These are phyloP conservation scores for Polyploca ridens DNA, from an alignment of 2,888 invertebrate species.

Conservation along the genomic window DNA sequence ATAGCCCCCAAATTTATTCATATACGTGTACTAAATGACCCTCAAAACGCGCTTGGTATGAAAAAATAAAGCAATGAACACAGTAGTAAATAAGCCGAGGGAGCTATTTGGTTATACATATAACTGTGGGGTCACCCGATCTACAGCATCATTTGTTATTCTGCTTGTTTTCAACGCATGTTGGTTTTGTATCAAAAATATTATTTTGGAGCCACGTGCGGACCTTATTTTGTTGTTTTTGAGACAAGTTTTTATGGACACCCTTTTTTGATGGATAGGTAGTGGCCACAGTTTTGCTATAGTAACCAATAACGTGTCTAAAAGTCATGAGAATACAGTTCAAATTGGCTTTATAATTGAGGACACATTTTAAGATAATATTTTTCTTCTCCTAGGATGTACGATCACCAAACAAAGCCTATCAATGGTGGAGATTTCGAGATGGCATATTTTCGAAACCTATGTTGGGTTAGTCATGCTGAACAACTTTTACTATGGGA, in stretches of 20 bases:
- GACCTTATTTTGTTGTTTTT: not conserved
- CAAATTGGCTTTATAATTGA: no score
- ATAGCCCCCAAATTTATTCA: slow-evolving; percentile 10
- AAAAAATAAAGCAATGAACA: slow-evolving; percentile 28
- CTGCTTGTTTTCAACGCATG: slow-evolving; percentile 24
- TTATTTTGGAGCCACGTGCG: not conserved
- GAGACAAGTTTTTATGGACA: not conserved
- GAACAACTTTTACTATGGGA: no score
- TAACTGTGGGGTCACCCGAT: slow-evolving; percentile 6
- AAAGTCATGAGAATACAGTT: no score
- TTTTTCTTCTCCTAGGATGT: no score
- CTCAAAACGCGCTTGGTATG: slow-evolving; percentile 9
- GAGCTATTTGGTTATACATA: slow-evolving; percentile 33
- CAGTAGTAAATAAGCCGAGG: slow-evolving; percentile 38
- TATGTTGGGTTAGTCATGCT: no score
- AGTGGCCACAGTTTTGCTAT: no score
- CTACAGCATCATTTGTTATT: slow-evolving; percentile 11
- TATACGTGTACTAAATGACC: slow-evolving; percentile 10
- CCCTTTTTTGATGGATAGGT: no score
- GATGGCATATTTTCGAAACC: no score
- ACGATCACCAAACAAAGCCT: no score
- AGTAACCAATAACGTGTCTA: no score
- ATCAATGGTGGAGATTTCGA: no score
- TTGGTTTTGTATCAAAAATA: not conserved
- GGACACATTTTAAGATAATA: no score